These are phyloP conservation scores for Phyllopteryx taeniolatus DNA, from an alignment of 2,113 vertebrate genomes.

Conservation along the genomic window DNA sequence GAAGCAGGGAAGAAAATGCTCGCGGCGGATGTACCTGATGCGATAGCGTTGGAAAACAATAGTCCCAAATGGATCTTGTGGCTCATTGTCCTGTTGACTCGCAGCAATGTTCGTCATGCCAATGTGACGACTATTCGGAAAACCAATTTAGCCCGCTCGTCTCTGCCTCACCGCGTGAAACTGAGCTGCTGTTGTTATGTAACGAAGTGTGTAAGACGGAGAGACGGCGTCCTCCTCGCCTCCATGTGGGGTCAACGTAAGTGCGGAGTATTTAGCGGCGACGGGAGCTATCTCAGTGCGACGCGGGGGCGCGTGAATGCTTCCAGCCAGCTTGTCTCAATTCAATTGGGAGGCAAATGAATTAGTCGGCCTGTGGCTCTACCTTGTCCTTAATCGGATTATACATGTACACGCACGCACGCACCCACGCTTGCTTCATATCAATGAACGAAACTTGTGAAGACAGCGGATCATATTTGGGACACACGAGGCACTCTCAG, in stretches of 20 bases:
- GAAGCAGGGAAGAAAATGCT: neutral
- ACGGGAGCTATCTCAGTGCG: slow-evolving; percentile 14
- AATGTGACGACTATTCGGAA: slow-evolving; percentile 49
- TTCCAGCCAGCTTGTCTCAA: slow-evolving; percentile 61
- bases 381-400: slow-evolving; percentile 72
- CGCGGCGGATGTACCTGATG: neutral
- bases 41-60: neutral
- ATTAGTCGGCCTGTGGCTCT: slow-evolving; percentile 69
- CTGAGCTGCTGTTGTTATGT: slow-evolving; percentile 24
- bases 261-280: slow-evolving; percentile 14
- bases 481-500: slow-evolving; percentile 54
- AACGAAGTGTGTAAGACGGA: neutral
- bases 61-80: neutral
- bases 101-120: slow-evolving; percentile 46
- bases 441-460: slow-evolving; percentile 39
- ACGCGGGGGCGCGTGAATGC: slow-evolving; percentile 42
- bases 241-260: slow-evolving; percentile 22
- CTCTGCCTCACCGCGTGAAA: slow-evolving; percentile 28
- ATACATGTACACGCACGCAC: slow-evolving; percentile 40
- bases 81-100: slow-evolving; percentile 7
- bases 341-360: slow-evolving; percentile 72
- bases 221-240: neutral
- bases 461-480: slow-evolving; percentile 57
- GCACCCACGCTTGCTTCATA: slow-evolving; percentile 28
- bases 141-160: slow-evolving; percentile 22